These are phyloP conservation scores for Thymelicus acteon DNA, from an alignment of 2,888 invertebrate species.

Conservation along the genomic window DNA sequence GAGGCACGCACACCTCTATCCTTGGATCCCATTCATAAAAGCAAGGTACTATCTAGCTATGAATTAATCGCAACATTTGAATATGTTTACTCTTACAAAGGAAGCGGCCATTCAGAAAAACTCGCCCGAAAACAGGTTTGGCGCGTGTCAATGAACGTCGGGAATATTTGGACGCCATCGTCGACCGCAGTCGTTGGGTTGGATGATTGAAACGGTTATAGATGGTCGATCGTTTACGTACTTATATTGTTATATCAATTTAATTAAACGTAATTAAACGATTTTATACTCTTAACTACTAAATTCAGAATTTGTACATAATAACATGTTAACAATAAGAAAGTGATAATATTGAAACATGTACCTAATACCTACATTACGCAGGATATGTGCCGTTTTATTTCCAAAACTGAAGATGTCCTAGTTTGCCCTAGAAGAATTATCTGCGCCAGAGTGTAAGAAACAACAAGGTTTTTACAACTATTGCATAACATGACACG, in stretches of 20 bases:
- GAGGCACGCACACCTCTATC: slow-evolving; percentile 65
- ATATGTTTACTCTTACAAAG: slow-evolving; percentile 83
- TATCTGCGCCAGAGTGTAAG: no score
- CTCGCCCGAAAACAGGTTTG: slow-evolving; percentile 80
- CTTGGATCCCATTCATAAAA: slow-evolving; percentile 80
- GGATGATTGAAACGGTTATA: slow-evolving; percentile 78
- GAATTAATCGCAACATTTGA: slow-evolving; percentile 85
- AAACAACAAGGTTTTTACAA: no score
- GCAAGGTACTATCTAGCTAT: slow-evolving; percentile 80
- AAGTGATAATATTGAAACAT: not conserved
- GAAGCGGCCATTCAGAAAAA: slow-evolving; percentile 83
- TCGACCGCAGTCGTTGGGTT: slow-evolving; percentile 61
- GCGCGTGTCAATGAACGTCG: slow-evolving; percentile 84
- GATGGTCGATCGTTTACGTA: slow-evolving; percentile 62
- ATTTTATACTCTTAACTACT: slow-evolving; percentile 40
- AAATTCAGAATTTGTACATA: no score
- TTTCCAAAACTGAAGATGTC: no score
- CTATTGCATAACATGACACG: no score
- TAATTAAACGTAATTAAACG: slow-evolving; percentile 51
- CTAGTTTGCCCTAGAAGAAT: slow-evolving; percentile 16
- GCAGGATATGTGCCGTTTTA: no score
- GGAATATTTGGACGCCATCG: slow-evolving; percentile 78
- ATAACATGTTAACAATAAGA: no score
- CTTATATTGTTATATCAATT: slow-evolving; percentile 67
- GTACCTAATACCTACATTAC: no score